Evolutionary conservation across 2,797 vertebrate species (phyloP), one percentile per base, ranked within the genome.

Genomic region (Poeciliopsis paucimaculata): DNA sequence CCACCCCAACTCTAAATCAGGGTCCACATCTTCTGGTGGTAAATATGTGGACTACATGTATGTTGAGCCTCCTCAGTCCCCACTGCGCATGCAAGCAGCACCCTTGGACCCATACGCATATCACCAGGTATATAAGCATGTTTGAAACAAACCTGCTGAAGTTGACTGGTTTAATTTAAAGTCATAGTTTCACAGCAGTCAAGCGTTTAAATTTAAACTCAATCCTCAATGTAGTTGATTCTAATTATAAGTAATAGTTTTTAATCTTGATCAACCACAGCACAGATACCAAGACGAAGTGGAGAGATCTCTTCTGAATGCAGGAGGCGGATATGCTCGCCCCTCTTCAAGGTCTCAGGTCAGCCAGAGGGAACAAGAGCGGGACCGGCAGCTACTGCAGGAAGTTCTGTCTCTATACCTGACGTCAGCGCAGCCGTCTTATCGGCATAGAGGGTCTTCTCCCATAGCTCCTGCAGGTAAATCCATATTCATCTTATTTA

Each of bases 1-100:
- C 34, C 84, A 92, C 75, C 89, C 93, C 43, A 91, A 72, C 73
- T 86, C 93, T 5, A 95, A 94, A 45, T 76, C 88, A 0, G 91
- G 85, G 16, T 84, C 93, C 70, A 60, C 83, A 57, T 53, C 89
- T 79, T 66, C 92, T 83, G 86, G 95, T 73, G 96, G 96, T 60
- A 94, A 95, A 68, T 98, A 98, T 90, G 82, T 97, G 93, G 97
- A 98, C 84, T 97, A 98, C 60, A 94, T 98, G 89, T 96, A 98
- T 31, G 85, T 96, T 15, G 95, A 96, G 71, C 93, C 94, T 43
- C 96, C 96, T 0, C 94, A 95, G 72, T 89, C 96, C 8, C 92
- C 94, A 1, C 72, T 96, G 31, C 93, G 78, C 55, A 94, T 96
- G 92, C 96, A 98, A 77, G 93, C 96, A 18, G 90, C 96, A 53